These are phyloP conservation scores for Dipodomys stephensi DNA, from an alignment of 2,113 vertebrate species.

Conservation along the genomic window DNA sequence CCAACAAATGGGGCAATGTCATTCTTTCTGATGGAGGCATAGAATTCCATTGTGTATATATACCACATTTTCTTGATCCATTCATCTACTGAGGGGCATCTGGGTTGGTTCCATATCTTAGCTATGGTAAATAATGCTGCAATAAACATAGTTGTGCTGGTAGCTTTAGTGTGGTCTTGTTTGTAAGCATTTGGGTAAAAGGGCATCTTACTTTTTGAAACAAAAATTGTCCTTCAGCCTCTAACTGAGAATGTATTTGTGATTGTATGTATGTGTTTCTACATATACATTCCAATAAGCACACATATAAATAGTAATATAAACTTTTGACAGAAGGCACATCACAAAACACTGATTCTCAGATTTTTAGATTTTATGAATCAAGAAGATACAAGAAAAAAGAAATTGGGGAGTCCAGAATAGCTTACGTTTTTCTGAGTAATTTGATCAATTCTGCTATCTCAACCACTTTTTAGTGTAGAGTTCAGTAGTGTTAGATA, in stretches of 20 bases:
- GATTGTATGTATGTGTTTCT: not conserved
- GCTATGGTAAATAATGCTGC: too few relatives aligned
- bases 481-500: not conserved
- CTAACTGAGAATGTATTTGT: not conserved
- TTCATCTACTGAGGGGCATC: too few relatives aligned
- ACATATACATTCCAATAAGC: not conserved
- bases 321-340: not conserved
- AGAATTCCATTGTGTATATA: too few relatives aligned
- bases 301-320: not conserved
- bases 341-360: not conserved
- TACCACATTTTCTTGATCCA: too few relatives aligned
- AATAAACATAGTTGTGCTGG: too few relatives aligned
- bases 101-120: too few relatives aligned
- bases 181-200: too few relatives aligned
- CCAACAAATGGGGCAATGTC: too few relatives aligned
- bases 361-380: conserved; percentile 37
- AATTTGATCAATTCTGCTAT: conserved; percentile 11
- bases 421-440: conserved; percentile 38
- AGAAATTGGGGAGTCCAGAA: not conserved
- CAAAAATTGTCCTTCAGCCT: not conserved
- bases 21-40: too few relatives aligned
- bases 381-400: conserved; percentile 32
- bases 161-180: too few relatives aligned
- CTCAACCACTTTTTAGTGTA: not conserved
- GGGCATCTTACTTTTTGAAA: too few relatives aligned